A percentile compares a stretch with the other conserved stretches of the same genome.
phyloP scores from a whole-genome alignment of 2,797 vertebrate genomes.

The Columba guinea region DNA sequence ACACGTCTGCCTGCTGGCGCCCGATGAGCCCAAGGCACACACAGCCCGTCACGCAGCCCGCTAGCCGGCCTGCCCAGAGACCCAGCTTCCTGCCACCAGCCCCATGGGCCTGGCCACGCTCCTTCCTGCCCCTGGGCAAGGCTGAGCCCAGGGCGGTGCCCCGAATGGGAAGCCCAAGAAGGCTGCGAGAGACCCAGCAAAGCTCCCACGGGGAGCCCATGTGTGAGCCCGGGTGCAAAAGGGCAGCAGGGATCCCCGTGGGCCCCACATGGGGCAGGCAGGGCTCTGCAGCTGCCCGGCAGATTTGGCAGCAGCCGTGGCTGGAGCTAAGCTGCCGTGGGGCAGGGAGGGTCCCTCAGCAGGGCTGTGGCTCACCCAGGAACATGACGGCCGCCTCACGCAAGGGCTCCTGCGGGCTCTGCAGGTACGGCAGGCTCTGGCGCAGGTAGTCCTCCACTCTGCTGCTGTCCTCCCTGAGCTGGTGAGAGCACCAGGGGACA shows the following conservation, averaged over 20 bases:
- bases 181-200: neutral
- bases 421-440: no score
- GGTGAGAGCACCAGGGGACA: no score
- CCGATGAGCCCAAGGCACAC: neutral
- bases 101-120: accelerated
- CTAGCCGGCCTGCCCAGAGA: neutral
- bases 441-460: no score
- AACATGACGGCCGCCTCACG: no score
- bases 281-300: no score
- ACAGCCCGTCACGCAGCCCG: neutral
- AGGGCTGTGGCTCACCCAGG: no score
- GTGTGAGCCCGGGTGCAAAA: no score
- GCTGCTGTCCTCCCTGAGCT: no score
- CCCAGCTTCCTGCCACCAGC: neutral
- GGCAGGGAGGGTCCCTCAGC: neutral
- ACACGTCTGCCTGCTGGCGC: neutral
- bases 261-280: neutral
- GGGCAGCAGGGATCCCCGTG: neutral
- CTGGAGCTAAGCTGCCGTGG: no score
- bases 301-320: no score
- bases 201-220: neutral
- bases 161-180: accelerated
- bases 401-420: no score
- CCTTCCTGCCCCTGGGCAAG: neutral
- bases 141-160: neutral